Conservation (phyloP, 2,888 invertebrate genomes). For the Pollenia griseotomentosa region DNA sequence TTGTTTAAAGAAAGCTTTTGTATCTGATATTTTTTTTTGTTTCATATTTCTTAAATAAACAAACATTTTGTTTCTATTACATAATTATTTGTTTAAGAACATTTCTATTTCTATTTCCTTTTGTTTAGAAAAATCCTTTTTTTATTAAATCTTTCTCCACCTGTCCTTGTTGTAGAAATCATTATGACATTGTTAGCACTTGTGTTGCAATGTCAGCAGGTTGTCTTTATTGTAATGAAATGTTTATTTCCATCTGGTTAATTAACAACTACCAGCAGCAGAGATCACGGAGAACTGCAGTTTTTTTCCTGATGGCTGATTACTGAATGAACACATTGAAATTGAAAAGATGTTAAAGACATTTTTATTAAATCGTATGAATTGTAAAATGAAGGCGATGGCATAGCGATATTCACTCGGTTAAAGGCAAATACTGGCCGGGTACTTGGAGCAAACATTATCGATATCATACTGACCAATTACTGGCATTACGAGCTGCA, state of each 20-base stretch:
- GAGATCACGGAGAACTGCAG: conserved; percentile 40
- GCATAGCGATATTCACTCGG: background rate
- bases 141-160: conserved; percentile 36
- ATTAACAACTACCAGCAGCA: conserved; percentile 65
- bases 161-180: conserved; percentile 32
- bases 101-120: too few relatives aligned
- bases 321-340: conserved; percentile 30
- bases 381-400: conserved; percentile 47
- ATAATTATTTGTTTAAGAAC: too few relatives aligned
- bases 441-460: background rate
- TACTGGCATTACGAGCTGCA: conserved; percentile 20
- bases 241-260: conserved; percentile 66
- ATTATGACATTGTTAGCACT: conserved; percentile 61
- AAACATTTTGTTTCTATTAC: too few relatives aligned
- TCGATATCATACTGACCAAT: conserved; percentile 34
- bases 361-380: conserved; percentile 60
- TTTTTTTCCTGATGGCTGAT: conserved; percentile 6
- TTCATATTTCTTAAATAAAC: too few relatives aligned
- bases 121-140: background rate
- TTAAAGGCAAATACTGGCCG: conserved; percentile 36
- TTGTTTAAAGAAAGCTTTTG: too few relatives aligned
- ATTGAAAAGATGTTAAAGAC: conserved; percentile 55
- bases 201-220: conserved; percentile 63
- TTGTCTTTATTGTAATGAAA: conserved; percentile 43
- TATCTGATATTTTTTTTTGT: too few relatives aligned